Conservation (phyloP, 1,140 invertebrate genomes). For the Drosophila prosaltans region DNA sequence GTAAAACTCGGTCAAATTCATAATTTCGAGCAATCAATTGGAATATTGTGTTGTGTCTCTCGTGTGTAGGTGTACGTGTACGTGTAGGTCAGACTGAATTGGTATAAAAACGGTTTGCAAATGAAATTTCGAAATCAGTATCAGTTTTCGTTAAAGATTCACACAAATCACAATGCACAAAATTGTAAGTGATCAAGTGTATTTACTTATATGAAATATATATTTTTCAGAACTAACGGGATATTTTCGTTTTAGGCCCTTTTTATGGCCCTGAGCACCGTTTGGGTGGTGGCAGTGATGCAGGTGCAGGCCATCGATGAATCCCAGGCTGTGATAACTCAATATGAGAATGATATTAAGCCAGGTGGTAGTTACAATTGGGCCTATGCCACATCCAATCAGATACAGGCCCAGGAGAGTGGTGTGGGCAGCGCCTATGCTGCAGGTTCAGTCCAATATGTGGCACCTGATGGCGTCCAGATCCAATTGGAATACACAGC, state of each 20-base stretch:
- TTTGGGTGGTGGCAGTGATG: slow-evolving; percentile 28
- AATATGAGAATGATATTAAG: slow-evolving; percentile 84
- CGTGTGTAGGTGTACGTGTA: slow-evolving; percentile 51
- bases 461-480: slow-evolving; percentile 82
- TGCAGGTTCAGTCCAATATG: slow-evolving; percentile 55
- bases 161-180: slow-evolving; percentile 49
- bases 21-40: slow-evolving; percentile 56
- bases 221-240: too few species aligned
- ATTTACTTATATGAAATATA: too few species aligned
- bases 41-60: slow-evolving; percentile 45
- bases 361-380: slow-evolving; percentile 84
- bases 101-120: slow-evolving; percentile 54
- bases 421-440: slow-evolving; percentile 79
- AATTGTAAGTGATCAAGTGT: slow-evolving; percentile 41
- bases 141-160: slow-evolving; percentile 16
- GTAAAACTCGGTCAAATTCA: slow-evolving; percentile 72
- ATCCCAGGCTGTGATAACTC: slow-evolving; percentile 59
- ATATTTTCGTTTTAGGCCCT: slow-evolving; percentile 32
- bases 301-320: slow-evolving; percentile 53
- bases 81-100: slow-evolving; percentile 63
- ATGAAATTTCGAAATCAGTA: slow-evolving; percentile 51
- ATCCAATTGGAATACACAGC: slow-evolving; percentile 87
- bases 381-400: slow-evolving; percentile 86
- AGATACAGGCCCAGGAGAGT: slow-evolving; percentile 85
- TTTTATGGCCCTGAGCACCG: slow-evolving; percentile 42